phyloP scores from a whole-genome alignment of 2,797 vertebrate species.

The Trachops cirrhosus region DNA sequence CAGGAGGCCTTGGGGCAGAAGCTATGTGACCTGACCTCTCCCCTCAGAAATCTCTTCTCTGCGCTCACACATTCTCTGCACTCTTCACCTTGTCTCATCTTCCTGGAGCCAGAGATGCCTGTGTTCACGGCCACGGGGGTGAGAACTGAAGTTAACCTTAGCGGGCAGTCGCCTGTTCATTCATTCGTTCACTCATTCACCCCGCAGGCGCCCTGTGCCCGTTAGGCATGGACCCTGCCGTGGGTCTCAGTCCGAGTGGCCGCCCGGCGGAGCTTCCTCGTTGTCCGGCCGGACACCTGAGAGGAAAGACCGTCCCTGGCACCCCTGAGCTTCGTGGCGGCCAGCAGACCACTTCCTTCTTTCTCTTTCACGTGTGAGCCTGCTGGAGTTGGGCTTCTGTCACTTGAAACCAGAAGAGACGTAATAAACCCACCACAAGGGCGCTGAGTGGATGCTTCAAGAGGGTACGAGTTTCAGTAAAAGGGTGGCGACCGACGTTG shows the following conservation, averaged over 20 bases:
- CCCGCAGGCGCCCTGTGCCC: not conserved
- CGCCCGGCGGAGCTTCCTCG: not conserved
- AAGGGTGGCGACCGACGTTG: not conserved
- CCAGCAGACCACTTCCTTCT: not conserved
- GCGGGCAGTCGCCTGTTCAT: not conserved
- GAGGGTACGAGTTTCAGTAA: not conserved
- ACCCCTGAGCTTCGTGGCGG: not conserved
- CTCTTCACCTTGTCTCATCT: not conserved
- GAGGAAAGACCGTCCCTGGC: not conserved
- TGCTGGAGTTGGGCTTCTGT: not conserved
- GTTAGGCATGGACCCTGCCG: too few species aligned
- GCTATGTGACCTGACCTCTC: not conserved
- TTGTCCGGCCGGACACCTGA: not conserved
- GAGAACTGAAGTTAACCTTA: not conserved
- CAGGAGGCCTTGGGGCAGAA: not conserved
- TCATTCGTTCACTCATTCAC: not conserved
- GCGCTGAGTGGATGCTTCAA: not conserved
- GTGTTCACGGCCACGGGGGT: not conserved
- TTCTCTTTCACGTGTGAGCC: not conserved
- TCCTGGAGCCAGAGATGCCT: not conserved
- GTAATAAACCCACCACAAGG: not conserved
- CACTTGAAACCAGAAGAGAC: slow-evolving; percentile 1
- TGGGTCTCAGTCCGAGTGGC: not conserved
- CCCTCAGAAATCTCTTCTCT: not conserved
- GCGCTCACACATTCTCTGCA: not conserved